Conservation (phyloP, 1,140 invertebrate species). For the Chymomyza costata region DNA sequence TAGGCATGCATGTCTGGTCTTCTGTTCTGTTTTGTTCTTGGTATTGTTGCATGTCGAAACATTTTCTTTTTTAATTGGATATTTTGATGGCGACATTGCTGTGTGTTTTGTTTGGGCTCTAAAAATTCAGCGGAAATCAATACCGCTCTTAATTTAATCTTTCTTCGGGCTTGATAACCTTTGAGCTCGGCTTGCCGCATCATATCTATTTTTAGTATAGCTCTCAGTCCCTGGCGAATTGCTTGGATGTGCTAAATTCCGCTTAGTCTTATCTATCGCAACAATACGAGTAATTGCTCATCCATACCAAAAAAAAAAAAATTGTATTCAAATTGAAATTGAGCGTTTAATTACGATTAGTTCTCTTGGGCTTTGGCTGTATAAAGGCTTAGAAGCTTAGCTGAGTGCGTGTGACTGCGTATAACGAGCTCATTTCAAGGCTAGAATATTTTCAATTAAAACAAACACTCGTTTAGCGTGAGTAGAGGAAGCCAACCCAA, state of each 20-base stretch:
- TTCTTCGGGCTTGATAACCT: conserved; percentile 39
- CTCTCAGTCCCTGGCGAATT: conserved; percentile 3
- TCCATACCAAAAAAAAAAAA: no score
- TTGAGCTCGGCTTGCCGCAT: conserved; percentile 26
- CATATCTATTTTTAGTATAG: conserved; percentile 58
- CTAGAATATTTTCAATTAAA: conserved; percentile 64
- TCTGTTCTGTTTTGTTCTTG: conserved; percentile 21
- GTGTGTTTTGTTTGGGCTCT: no score
- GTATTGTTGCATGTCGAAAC: no score
- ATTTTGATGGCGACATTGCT: no score
- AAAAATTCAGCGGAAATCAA: no score
- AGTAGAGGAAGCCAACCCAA: conserved; percentile 30
- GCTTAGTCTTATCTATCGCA: conserved; percentile 33
- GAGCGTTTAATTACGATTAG: conserved; percentile 31
- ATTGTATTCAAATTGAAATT: conserved; percentile 36
- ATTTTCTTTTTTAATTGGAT: no score
- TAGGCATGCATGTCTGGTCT: conserved; percentile 15
- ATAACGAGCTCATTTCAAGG: conserved; percentile 63
- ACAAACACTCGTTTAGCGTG: conserved; percentile 1
- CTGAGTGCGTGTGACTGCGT: conserved; percentile 12
- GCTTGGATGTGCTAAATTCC: conserved; percentile 22
- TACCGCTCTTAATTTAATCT: no score
- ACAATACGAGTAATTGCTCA: no score
- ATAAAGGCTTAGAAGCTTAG: conserved; percentile 24
- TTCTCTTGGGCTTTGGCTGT: conserved; percentile 3